phyloP scores from a whole-genome alignment of 1,140 invertebrate genomes.

The Heliconius hermathena region DNA sequence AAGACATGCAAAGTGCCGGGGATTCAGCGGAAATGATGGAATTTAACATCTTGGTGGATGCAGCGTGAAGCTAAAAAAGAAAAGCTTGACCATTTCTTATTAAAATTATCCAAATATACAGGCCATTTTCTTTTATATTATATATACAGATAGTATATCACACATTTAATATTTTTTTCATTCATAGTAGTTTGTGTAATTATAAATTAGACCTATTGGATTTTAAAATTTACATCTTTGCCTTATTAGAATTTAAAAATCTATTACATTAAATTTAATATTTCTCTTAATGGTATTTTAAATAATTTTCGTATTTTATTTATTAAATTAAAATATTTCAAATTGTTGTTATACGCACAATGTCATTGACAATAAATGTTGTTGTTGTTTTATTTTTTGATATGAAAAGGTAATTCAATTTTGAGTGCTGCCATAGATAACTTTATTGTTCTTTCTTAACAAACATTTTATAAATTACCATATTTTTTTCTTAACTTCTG shows the following conservation, averaged over 20 bases:
- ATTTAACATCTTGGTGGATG: no score
- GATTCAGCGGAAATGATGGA: no score
- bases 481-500: no score
- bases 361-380: not conserved
- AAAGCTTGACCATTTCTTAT: not conserved
- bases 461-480: not conserved
- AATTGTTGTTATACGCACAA: not conserved
- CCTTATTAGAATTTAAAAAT: constrained; percentile 9
- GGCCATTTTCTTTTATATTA: not conserved
- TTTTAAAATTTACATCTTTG: constrained; percentile 5
- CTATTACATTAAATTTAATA: not conserved
- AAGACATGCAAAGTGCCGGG: no score
- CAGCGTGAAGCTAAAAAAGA: not conserved
- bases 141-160: not conserved
- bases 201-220: not conserved
- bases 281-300: not conserved
- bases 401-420: not conserved
- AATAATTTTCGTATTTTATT: not conserved
- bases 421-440: not conserved
- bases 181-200: constrained; percentile 9
- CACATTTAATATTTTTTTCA: not conserved
- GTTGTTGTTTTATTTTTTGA: not conserved
- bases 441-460: not conserved
- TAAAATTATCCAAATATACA: no score
- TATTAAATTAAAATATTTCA: not conserved